These are phyloP conservation scores for Platichthys flesus DNA, from an alignment of 2,113 vertebrate species.

Conservation along the genomic window DNA sequence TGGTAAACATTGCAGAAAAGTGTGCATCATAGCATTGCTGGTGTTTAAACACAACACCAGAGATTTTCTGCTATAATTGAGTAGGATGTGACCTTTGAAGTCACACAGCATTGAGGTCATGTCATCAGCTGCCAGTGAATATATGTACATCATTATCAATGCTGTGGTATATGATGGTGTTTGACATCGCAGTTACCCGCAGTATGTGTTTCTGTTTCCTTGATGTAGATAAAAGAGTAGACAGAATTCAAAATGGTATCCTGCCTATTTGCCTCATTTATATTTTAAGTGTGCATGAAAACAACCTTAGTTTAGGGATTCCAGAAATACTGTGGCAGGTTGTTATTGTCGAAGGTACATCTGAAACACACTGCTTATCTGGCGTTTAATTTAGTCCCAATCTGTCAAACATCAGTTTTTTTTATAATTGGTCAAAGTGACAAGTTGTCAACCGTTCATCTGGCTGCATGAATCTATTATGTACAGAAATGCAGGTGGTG, in stretches of 20 bases:
- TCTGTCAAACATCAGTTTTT: neutral
- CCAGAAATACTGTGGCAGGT: neutral
- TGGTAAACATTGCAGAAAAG: neutral
- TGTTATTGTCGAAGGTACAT: neutral
- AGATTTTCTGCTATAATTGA: neutral
- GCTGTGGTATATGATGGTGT: neutral
- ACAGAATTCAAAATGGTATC: neutral
- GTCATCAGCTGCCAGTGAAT: conserved; percentile 1
- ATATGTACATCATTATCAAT: conserved; percentile 6
- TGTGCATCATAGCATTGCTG: neutral
- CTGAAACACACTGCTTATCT: neutral
- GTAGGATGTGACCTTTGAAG: conserved; percentile 10
- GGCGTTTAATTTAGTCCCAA: neutral
- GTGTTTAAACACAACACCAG: neutral
- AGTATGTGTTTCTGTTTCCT: neutral
- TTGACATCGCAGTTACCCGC: neutral
- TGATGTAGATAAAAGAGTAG: neutral
- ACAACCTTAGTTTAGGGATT: neutral
- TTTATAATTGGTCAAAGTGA: neutral
- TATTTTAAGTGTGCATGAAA: neutral
- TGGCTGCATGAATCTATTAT: too few relatives aligned
- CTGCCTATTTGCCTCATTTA: neutral
- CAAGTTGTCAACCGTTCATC: neutral
- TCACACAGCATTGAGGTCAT: conserved; percentile 9
- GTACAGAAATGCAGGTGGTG: neutral